phyloP scores from a whole-genome alignment of 1,140 invertebrate genomes.

The Apis laboriosa region DNA sequence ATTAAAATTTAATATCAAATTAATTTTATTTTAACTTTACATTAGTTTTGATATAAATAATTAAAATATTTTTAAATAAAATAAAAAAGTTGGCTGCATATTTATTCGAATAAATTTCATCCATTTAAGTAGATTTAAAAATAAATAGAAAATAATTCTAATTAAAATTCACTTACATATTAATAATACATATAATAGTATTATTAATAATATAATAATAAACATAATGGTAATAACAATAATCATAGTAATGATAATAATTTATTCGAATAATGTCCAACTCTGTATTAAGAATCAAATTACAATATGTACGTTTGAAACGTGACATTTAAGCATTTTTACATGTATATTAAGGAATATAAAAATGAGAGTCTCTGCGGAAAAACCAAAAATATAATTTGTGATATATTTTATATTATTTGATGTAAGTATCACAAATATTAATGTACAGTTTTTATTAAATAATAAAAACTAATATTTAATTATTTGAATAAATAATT shows the following conservation, averaged over 20 bases:
- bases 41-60: background rate
- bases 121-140: slow-evolving; percentile 8
- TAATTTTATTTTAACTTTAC: slow-evolving; percentile 1
- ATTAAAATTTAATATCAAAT: background rate
- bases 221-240: slow-evolving; percentile 1
- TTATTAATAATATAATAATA: slow-evolving; percentile 9
- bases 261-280: slow-evolving; percentile 54
- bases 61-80: background rate
- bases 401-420: background rate
- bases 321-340: slow-evolving; percentile 45
- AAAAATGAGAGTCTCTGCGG: slow-evolving; percentile 50
- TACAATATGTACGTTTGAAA: slow-evolving; percentile 47
- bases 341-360: slow-evolving; percentile 46
- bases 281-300: slow-evolving; percentile 44
- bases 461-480: slow-evolving; percentile 1
- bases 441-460: background rate
- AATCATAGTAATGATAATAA: slow-evolving; percentile 12
- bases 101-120: slow-evolving; percentile 38
- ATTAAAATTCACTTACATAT: slow-evolving; percentile 23
- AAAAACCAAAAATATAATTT: slow-evolving; percentile 22
- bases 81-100: background rate
- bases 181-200: slow-evolving; percentile 18
- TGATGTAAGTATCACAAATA: background rate
- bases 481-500: slow-evolving; percentile 30
- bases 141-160: slow-evolving; percentile 24